These are phyloP conservation scores for Andrena marginata DNA, from an alignment of 2,888 invertebrate species.

Conservation along the genomic window DNA sequence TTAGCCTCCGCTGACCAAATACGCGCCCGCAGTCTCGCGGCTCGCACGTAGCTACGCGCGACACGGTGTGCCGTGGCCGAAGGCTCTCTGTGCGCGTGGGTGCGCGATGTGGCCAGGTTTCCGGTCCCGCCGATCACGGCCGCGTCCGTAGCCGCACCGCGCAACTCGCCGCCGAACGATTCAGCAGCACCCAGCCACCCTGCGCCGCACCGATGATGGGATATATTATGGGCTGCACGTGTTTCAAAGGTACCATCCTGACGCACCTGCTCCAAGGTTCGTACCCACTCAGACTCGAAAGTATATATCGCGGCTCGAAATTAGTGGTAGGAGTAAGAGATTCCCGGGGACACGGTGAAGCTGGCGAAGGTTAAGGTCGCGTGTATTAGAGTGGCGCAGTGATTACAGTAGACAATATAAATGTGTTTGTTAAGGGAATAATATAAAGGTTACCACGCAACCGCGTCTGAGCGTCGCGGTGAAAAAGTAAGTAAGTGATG, in stretches of 20 bases:
- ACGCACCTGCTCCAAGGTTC: slow-evolving; percentile 83
- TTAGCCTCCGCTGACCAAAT: slow-evolving; percentile 51
- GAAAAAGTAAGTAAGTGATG: too few relatives aligned
- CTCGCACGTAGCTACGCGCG: slow-evolving; percentile 51
- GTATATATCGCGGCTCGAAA: too few relatives aligned
- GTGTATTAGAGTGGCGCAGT: too few relatives aligned
- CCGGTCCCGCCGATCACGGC: slow-evolving; percentile 60
- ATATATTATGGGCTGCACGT: slow-evolving; percentile 97
- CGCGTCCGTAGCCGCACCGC: slow-evolving; percentile 13
- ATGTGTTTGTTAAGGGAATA: too few relatives aligned
- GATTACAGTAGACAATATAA: too few relatives aligned
- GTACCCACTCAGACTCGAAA: slow-evolving; percentile 31
- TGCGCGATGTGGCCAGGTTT: slow-evolving; percentile 74
- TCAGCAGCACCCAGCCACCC: slow-evolving; percentile 32
- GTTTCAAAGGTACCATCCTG: slow-evolving; percentile 92
- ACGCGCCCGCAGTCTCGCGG: slow-evolving; percentile 38
- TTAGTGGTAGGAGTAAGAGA: too few relatives aligned
- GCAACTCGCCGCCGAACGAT: neutral
- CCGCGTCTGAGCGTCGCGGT: too few relatives aligned
- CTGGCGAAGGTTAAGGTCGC: too few relatives aligned
- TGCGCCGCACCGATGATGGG: slow-evolving; percentile 91
- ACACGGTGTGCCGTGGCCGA: slow-evolving; percentile 32
- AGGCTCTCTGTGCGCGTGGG: slow-evolving; percentile 56
- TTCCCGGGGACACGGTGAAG: too few relatives aligned
- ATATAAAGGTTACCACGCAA: too few relatives aligned